phyloP scores from a whole-genome alignment of 2,113 vertebrate species.

The Xenopus laevis region DNA sequence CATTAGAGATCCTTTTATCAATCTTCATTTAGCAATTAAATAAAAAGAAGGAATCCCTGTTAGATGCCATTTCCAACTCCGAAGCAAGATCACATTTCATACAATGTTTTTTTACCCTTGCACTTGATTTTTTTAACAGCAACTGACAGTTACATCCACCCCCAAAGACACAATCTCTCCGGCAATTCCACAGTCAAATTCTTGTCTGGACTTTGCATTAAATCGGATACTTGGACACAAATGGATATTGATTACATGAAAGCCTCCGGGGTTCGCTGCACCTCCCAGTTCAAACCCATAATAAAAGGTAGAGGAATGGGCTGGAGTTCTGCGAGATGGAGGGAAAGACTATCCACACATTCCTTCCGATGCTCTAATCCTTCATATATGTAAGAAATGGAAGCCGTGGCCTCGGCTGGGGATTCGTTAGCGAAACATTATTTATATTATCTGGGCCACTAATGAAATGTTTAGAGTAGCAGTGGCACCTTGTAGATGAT shows the following conservation, averaged over 20 bases:
- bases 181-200: slow-evolving; percentile 2
- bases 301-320: neutral
- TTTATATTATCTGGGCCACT: neutral
- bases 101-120: too few relatives aligned
- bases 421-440: slow-evolving; percentile 19
- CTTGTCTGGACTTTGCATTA: slow-evolving; percentile 21
- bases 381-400: slow-evolving; percentile 19
- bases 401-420: slow-evolving; percentile 2
- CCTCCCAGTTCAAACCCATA: slow-evolving; percentile 29
- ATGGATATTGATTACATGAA: slow-evolving; percentile 35
- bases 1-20: too few relatives aligned
- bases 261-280: slow-evolving; percentile 11
- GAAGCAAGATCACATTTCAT: too few relatives aligned
- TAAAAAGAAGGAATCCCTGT: too few relatives aligned
- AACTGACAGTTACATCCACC: slow-evolving; percentile 6
- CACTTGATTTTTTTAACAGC: neutral
- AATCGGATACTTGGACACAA: slow-evolving; percentile 17
- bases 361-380: slow-evolving; percentile 29
- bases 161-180: neutral
- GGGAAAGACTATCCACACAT: slow-evolving; percentile 20
- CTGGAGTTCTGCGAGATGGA: too few relatives aligned
- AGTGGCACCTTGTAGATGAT: neutral
- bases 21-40: too few relatives aligned
- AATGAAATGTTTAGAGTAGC: slow-evolving; percentile 12
- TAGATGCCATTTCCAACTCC: too few relatives aligned